Base-by-base conservation (phyloP, 2,113 vertebrate genomes). In the Petaurus breviceps region DNA sequence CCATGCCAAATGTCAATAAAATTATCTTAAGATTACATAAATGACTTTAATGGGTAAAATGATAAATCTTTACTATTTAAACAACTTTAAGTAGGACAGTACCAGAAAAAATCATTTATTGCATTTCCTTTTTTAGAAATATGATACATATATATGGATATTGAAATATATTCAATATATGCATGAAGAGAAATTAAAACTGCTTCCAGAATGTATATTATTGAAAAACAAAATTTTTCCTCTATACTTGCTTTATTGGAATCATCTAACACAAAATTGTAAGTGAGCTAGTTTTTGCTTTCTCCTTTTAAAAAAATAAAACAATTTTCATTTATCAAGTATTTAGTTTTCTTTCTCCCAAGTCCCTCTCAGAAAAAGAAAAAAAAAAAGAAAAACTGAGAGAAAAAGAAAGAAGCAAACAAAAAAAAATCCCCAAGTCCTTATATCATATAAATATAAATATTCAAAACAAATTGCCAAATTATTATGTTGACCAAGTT, bases 111-210 rank as follows among this genome's bases (percentile, higher is more conserved):
- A 91, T 93, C 89, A 94, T 93, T 89, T 96, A 91, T 11, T 96
- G 94, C 92, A 95, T 96, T 97, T 95, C 90, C 92, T 97, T 90
- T 96, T 97, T 92, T 95, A 96, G 47, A 96, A 97, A 89, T 96
- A 96, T 61, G 55, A 55, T 47, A 51, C 89, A 84, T 90, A 94
- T 91, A 91, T 95, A 93, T 89, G 94, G 95, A 94, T 95, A 96
- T 93, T 94, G 52, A 95, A 97, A 94, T 93, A 94, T 94, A 43
- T 93, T 92, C 31, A 95, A 95, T 96, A 51, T 95, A 90, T 94
- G 52, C 52, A 94, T 31, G 22, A 52, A 94, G 57, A 95, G 77
- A 94, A 92, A 92, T 9, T 54, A 68, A 77, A 95, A 46, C 1
- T 94, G 25, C 95, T 93, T 19, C 19, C 26, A 91, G 96, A 94